Evolutionary conservation across 2,888 invertebrate species (phyloP).

Genomic region (Creontiades dilutus): DNA sequence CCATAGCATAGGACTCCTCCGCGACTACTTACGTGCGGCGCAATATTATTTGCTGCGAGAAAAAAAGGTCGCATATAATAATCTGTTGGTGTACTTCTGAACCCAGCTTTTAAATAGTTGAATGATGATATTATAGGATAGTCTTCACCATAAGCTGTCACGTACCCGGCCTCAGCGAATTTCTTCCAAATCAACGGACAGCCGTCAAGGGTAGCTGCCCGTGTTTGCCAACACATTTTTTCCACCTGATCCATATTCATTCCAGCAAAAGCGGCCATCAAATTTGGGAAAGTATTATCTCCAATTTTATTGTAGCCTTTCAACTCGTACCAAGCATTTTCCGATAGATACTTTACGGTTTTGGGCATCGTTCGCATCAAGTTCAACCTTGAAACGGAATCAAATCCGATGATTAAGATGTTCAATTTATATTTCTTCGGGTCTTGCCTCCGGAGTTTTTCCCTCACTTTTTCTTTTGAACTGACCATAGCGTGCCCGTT

Average conservation of each 20-base stretch:
- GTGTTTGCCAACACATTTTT: conserved; percentile 74
- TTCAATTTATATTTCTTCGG: conserved; percentile 79
- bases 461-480: conserved; percentile 80
- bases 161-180: conserved; percentile 84
- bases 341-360: conserved; percentile 84
- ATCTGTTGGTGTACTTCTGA: conserved; percentile 87
- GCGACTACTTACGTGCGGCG: conserved; percentile 80
- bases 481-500: conserved; percentile 82
- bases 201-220: conserved; percentile 81
- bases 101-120: conserved; percentile 84
- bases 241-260: conserved; percentile 78
- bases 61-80: conserved; percentile 89
- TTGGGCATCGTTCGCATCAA: conserved; percentile 87
- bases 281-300: conserved; percentile 94
- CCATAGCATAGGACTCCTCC: conserved; percentile 83
- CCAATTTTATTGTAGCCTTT: conserved; percentile 89
- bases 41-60: conserved; percentile 83
- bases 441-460: conserved; percentile 75
- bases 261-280: conserved; percentile 90
- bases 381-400: conserved; percentile 90
- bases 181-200: conserved; percentile 89
- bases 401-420: conserved; percentile 90
- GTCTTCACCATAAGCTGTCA: conserved; percentile 91
- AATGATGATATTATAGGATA: conserved; percentile 86
- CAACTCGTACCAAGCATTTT: conserved; percentile 85